These are phyloP conservation scores for Tetramorium bicarinatum DNA, from an alignment of 2,888 invertebrate genomes.

Conservation along the genomic window DNA sequence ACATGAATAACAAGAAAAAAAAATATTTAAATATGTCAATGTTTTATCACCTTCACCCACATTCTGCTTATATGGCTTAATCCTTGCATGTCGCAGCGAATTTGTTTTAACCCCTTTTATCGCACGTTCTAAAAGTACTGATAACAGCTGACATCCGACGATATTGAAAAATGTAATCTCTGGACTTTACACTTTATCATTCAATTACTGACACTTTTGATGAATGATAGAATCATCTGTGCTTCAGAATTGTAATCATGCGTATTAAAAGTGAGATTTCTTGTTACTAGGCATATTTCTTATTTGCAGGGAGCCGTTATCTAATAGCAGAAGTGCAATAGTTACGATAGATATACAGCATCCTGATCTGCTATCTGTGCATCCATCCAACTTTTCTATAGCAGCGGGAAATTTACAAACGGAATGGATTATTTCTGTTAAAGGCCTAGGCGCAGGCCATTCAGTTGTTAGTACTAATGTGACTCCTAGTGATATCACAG, in stretches of 20 bases:
- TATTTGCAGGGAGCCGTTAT: conserved; percentile 86
- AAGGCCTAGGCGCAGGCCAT: conserved; percentile 90
- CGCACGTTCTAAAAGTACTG: not conserved
- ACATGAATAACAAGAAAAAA: not conserved
- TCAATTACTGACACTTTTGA: not conserved
- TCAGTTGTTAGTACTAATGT: conserved; percentile 89
- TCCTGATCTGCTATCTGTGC: conserved; percentile 88
- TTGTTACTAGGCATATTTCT: not conserved
- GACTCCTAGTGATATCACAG: conserved; percentile 87
- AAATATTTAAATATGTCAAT: not conserved
- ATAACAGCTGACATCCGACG: not conserved
- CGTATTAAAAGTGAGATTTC: conserved; percentile 8
- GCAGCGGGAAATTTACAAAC: conserved; percentile 78
- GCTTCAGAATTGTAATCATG: not conserved
- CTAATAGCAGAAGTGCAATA: conserved; percentile 83
- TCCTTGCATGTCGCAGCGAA: not conserved
- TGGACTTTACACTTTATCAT: conserved; percentile 43
- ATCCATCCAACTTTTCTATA: conserved; percentile 87
- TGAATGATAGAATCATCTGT: not conserved
- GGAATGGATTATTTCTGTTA: conserved; percentile 87
- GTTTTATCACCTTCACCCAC: conserved; percentile 19
- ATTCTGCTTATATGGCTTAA: conserved; percentile 14
- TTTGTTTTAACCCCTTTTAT: not conserved
- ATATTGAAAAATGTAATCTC: not conserved
- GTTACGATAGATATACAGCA: conserved; percentile 90